Evolutionary conservation across 1,140 invertebrate genomes (phyloP), one percentile per base, ranked within the genome.

Genomic region (Stratiolaelaps scimitus): DNA sequence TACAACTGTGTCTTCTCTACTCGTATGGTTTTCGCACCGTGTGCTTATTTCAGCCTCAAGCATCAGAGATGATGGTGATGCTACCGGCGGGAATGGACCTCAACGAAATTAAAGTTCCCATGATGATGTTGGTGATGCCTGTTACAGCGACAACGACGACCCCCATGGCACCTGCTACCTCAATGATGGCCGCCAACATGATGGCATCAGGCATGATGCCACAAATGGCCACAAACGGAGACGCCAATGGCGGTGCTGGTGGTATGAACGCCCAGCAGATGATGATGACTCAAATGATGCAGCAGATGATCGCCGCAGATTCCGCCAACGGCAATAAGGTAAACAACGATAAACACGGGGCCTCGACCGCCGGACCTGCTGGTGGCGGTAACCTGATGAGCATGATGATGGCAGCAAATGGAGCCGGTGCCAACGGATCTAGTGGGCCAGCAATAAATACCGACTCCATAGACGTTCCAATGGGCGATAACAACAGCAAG

Each of bases 51-150:
- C 23, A 60, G 53, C 53, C 53, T 19, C 53, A 17, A 10, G 0
- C 34, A 40, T 60, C 53, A 0, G 53, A 60, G 23, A 60, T 60
- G 53, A 60, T 60, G 53, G 53, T 60, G 26, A 60, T 60, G 53
- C 13, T 60, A 23, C 53, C 53, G 15, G 53, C 53, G 13, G 53
- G 53, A 20, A 26, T 60, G 23, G 53, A 60, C 34, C 26, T 60
- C 23, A 26, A 60, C 53, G 53, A 60, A 15, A 26, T 60, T 15
- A 60, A 60, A 34, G 4, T 34, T 17, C 23, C 53, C 26, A 60
- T 60, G 53, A 60, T 60, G 53, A 60, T 60, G 23, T 19, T 60
- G 53, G 23, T 60, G 20, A n/a, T 26, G 53, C 53, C 53, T 34
- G 53, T 60, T 15, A 34, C 26, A 20, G 23, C 6, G 20, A 60